Conservation (phyloP, 2,888 invertebrate genomes). For the Hirtodrosophila cameraria region DNA sequence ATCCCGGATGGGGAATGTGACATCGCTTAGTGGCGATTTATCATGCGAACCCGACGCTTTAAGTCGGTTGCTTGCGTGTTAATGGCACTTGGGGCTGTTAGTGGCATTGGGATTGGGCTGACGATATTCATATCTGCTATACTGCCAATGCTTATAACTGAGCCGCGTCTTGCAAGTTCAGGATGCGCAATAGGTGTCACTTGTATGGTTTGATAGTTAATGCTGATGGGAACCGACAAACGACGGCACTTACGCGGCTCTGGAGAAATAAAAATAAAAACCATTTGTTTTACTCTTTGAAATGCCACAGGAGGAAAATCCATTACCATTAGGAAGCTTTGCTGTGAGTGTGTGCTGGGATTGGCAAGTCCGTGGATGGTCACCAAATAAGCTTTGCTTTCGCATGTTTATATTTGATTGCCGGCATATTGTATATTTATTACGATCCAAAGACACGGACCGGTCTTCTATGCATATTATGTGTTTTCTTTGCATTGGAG, state of each 20-base stretch:
- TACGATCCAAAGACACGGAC: constrained; percentile 79
- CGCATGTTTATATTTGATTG: constrained; percentile 23
- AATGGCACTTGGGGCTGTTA: constrained; percentile 8
- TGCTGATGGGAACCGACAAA: constrained; percentile 74
- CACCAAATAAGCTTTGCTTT: constrained; percentile 43
- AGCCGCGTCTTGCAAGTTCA: constrained; percentile 59
- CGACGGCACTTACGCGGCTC: constrained; percentile 63
- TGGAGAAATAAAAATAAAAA: constrained; percentile 11
- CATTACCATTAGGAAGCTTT: constrained; percentile 45
- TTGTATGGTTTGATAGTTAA: constrained; percentile 71
- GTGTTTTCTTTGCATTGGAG: constrained; percentile 55
- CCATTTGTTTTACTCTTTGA: constrained; percentile 1
- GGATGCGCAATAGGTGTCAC: constrained; percentile 24
- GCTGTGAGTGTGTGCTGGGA: constrained; percentile 9
- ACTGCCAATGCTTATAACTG: constrained; percentile 56
- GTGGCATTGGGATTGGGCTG: not conserved
- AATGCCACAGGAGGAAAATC: not conserved
- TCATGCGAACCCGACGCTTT: constrained; percentile 83
- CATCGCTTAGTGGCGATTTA: constrained; percentile 79
- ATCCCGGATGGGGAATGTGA: not conserved
- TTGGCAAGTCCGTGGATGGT: constrained; percentile 24
- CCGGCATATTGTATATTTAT: constrained; percentile 30
- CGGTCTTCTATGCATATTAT: constrained; percentile 64
- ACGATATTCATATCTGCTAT: constrained; percentile 26
- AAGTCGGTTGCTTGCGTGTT: constrained; percentile 59